phyloP scores from a whole-genome alignment of 2,797 vertebrate genomes.

The Rhodeus uyekii region DNA sequence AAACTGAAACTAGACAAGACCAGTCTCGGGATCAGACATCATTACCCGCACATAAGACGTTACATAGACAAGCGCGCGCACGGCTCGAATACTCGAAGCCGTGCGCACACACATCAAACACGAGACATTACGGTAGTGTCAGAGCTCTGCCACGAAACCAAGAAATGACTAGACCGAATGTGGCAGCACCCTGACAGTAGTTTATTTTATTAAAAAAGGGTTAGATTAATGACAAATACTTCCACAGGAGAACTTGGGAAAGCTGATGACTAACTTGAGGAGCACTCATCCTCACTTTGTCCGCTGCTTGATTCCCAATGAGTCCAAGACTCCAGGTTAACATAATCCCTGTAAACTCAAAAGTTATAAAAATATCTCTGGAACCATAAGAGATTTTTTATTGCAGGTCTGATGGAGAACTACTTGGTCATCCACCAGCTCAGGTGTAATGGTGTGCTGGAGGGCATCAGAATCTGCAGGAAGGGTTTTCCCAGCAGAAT shows the following conservation, averaged over 20 bases:
- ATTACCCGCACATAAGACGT: no score
- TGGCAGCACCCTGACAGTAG: no score
- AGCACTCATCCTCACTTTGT: conserved; percentile 90
- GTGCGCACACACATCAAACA: no score
- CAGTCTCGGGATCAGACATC: no score
- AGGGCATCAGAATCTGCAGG: conserved; percentile 88
- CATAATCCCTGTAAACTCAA: background rate
- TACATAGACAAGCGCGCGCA: no score
- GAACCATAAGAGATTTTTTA: background rate
- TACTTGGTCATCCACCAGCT: conserved; percentile 86
- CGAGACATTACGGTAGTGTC: no score
- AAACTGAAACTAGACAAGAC: no score
- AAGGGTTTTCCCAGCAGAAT: conserved; percentile 82
- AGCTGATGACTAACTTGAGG: conserved; percentile 80
- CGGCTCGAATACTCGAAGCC: no score
- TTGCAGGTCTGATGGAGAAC: conserved; percentile 74
- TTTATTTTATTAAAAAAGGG: background rate
- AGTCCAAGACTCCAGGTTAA: conserved; percentile 88
- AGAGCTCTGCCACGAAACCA: no score
- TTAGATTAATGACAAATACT: background rate
- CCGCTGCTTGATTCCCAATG: conserved; percentile 88
- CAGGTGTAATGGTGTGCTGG: conserved; percentile 84
- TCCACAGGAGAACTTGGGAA: conserved; percentile 84
- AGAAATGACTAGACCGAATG: no score
- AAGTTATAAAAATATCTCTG: background rate